A percentile compares a stretch with the other conserved stretches of the same genome.
These are phyloP conservation scores for Eurosta solidaginis DNA, from an alignment of 1,140 invertebrate species.

Conservation along the genomic window DNA sequence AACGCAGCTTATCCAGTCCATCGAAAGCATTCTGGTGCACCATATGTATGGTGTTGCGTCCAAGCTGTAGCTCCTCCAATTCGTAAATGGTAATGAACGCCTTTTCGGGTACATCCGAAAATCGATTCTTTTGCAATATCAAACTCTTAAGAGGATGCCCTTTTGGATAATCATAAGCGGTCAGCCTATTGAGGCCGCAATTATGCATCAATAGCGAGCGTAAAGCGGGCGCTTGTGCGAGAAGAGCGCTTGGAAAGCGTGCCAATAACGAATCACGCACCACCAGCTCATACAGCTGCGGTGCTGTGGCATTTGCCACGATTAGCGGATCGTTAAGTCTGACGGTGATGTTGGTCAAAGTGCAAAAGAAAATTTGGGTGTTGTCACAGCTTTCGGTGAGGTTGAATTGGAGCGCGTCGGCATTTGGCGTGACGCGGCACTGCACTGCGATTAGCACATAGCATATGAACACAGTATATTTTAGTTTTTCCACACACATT, in stretches of 20 bases:
- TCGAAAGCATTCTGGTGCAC: constrained; percentile 40
- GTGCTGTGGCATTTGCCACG: not conserved
- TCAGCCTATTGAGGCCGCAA: constrained; percentile 39
- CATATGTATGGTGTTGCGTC: constrained; percentile 42
- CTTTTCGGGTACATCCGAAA: constrained; percentile 35
- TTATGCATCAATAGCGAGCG: constrained; percentile 40
- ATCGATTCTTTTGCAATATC: constrained; percentile 40
- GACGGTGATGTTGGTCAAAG: constrained; percentile 31
- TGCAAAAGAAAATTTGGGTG: constrained; percentile 34
- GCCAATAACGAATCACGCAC: constrained; percentile 38
- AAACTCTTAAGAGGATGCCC: constrained; percentile 36
- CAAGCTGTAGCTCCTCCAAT: constrained; percentile 44
- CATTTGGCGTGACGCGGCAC: not conserved
- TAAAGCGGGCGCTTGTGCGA: constrained; percentile 41
- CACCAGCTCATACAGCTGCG: constrained; percentile 38
- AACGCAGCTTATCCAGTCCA: constrained; percentile 34
- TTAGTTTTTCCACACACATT: not conserved
- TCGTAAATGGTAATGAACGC: constrained; percentile 36
- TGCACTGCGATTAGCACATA: not conserved
- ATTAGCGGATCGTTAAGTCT: constrained; percentile 31
- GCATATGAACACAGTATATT: not conserved
- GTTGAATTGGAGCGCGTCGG: not conserved
- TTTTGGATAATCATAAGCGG: constrained; percentile 30
- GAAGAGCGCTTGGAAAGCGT: constrained; percentile 34
- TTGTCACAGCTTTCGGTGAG: constrained; percentile 14